Conservation (phyloP, 2,888 invertebrate genomes). For the Cataglyphis livida region DNA sequence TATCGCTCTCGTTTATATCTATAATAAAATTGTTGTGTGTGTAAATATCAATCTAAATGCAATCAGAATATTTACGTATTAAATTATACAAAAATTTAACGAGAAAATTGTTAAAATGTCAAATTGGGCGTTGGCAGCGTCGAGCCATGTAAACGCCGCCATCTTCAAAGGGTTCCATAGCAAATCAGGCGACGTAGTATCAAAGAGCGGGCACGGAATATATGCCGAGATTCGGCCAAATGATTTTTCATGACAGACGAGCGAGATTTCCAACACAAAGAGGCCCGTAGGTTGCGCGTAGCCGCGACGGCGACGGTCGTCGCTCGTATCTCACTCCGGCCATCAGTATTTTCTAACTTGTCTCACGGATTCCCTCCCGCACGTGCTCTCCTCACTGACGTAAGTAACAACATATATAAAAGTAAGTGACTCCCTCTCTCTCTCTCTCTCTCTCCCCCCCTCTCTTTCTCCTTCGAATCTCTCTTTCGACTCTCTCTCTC, state of each 20-base stretch:
- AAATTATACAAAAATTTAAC: neutral
- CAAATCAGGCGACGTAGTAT: neutral
- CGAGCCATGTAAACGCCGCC: neutral
- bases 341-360: conserved; percentile 83
- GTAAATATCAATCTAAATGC: neutral
- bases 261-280: conserved; percentile 49
- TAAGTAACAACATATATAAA: conserved; percentile 83
- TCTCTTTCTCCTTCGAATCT: no score
- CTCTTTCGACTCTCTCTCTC: conserved; percentile 55
- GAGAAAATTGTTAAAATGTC: neutral
- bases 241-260: conserved; percentile 68
- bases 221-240: conserved; percentile 58
- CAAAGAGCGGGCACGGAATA: conserved; percentile 45
- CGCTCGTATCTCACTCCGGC: conserved; percentile 76
- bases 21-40: neutral
- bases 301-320: conserved; percentile 69
- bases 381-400: conserved; percentile 74
- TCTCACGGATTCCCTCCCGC: conserved; percentile 80
- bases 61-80: neutral
- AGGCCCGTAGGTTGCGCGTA: conserved; percentile 58
- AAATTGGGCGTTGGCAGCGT: neutral
- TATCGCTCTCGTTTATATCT: neutral
- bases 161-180: neutral
- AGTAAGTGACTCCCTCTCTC: conserved; percentile 79
- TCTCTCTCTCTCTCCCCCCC: neutral